phyloP scores from a whole-genome alignment of 2,113 vertebrate species.

The Anguilla japonica region DNA sequence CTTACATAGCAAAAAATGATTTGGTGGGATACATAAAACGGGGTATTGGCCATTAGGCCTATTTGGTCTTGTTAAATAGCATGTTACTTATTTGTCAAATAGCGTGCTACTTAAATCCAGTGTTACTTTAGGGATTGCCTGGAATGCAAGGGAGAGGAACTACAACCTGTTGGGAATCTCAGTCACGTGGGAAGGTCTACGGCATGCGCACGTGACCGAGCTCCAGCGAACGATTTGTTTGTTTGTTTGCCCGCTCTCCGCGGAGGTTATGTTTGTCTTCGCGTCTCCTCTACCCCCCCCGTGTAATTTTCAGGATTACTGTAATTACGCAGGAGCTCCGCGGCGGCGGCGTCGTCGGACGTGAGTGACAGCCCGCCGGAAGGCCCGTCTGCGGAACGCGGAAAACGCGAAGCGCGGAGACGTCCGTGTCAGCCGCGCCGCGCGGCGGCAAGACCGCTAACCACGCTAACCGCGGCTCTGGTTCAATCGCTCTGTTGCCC shows the following conservation, averaged over 20 bases:
- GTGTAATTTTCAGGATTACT: constrained; percentile 15
- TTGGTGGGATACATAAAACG: no score
- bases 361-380: background rate
- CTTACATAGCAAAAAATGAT: no score
- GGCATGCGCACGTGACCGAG: background rate
- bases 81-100: no score
- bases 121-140: no score
- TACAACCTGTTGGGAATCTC: background rate
- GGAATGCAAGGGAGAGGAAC: no score
- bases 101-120: no score
- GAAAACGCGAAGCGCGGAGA: background rate
- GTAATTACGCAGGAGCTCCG: constrained; percentile 15
- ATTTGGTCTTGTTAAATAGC: no score
- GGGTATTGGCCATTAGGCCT: no score
- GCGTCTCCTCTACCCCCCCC: no score
- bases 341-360: background rate
- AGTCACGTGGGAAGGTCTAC: background rate
- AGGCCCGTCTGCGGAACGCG: background rate
- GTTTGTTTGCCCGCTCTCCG: background rate
- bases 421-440: background rate
- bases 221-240: background rate
- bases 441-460: background rate
- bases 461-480: background rate
- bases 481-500: constrained; percentile 45
- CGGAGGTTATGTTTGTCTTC: constrained; percentile 1